phyloP scores from a whole-genome alignment of 2,888 invertebrate genomes.

The Notodonta dromedarius region DNA sequence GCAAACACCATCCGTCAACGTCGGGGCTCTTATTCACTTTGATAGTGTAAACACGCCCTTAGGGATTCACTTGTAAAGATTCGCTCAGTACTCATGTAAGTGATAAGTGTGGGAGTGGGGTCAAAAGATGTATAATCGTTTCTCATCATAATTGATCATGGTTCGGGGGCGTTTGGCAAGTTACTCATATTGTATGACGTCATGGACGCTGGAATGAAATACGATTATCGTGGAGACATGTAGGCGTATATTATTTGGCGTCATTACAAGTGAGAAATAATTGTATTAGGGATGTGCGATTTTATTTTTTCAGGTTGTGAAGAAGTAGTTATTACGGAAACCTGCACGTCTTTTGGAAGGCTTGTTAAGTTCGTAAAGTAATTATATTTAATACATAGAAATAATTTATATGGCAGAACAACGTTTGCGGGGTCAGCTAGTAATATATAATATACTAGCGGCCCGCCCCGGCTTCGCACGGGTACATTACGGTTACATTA shows the following conservation, averaged over 20 bases:
- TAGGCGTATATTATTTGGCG: conserved; percentile 14
- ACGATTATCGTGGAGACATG: conserved; percentile 5
- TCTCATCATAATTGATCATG: conserved; percentile 23
- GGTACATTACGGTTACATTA: no score
- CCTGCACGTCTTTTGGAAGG: no score
- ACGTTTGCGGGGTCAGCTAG: no score
- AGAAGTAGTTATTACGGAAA: no score
- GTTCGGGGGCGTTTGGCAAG: conserved; percentile 11
- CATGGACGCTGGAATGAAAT: conserved; percentile 18
- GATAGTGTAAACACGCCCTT: conserved; percentile 56
- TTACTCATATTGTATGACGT: conserved; percentile 12
- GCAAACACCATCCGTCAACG: conserved; percentile 68
- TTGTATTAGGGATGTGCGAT: no score
- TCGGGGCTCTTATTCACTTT: conserved; percentile 58
- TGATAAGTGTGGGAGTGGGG: conserved; percentile 11
- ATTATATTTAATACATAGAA: no score
- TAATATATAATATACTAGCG: no score
- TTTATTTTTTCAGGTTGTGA: no score
- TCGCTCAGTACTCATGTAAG: conserved; percentile 17
- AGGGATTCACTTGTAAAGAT: conserved; percentile 44
- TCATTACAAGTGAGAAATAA: neutral
- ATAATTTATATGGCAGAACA: no score
- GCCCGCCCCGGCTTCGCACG: no score
- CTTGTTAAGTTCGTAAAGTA: no score
- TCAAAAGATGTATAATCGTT: conserved; percentile 30